phyloP scores from a whole-genome alignment of 2,113 vertebrate genomes.

The Sitta europaea region DNA sequence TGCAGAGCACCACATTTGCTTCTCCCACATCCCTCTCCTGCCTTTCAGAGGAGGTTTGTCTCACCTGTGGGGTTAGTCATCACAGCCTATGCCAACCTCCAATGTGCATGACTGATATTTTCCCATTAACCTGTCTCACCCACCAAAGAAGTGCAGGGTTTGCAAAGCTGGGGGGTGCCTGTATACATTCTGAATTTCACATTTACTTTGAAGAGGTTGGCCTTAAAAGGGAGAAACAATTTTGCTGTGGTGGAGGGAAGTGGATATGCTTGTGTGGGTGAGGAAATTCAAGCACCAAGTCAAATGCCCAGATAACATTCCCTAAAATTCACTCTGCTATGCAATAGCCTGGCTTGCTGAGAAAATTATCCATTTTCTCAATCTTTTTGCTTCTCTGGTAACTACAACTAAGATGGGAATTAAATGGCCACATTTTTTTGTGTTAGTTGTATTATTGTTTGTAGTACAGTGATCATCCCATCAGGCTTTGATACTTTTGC shows the following conservation, averaged over 20 bases:
- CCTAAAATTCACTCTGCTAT: not conserved
- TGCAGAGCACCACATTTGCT: not conserved
- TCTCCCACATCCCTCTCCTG: fast-evolving
- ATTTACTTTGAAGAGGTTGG: not conserved
- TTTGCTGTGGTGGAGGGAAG: not conserved
- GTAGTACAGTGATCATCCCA: not conserved
- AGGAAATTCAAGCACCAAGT: not conserved
- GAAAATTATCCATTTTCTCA: not conserved
- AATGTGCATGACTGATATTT: not conserved
- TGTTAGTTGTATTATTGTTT: not conserved
- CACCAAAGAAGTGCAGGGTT: not conserved
- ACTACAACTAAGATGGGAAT: not conserved
- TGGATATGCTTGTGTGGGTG: not conserved
- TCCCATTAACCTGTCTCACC: not conserved
- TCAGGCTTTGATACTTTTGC: not conserved
- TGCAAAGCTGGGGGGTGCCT: not conserved
- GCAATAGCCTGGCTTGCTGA: not conserved
- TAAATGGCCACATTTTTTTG: not conserved
- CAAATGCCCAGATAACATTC: not conserved
- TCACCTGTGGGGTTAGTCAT: not conserved
- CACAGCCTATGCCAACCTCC: not conserved
- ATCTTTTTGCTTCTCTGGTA: not conserved
- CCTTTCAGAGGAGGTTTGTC: not conserved
- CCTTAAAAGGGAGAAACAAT: conserved; percentile 25
- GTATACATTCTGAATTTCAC: not conserved